phyloP scores from a whole-genome alignment of 2,888 invertebrate species.

The Parnassius mnemosyne region DNA sequence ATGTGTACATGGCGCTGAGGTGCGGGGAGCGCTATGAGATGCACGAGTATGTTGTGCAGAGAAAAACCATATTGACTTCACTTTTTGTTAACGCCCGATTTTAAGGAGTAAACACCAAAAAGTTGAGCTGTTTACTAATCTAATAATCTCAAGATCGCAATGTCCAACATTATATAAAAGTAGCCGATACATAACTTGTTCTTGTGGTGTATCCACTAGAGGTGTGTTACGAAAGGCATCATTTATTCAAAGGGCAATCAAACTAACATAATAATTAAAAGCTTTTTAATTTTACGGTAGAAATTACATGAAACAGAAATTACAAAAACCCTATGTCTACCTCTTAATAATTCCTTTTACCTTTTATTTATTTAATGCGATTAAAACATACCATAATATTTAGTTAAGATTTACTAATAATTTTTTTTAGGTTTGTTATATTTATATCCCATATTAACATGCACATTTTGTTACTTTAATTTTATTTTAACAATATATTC shows the following conservation, averaged over 20 bases:
- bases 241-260: no score
- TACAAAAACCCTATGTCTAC: slow-evolving; percentile 9
- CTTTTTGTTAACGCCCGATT: no score
- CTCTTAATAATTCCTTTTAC: slow-evolving; percentile 17
- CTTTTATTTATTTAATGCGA: not conserved
- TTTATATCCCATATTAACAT: slow-evolving; percentile 9
- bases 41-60: no score
- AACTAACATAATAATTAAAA: no score
- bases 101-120: not conserved
- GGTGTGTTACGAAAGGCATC: no score
- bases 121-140: slow-evolving; percentile 1
- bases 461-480: not conserved
- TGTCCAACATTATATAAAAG: not conserved
- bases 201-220: no score
- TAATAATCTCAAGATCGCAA: slow-evolving; percentile 3
- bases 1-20: no score
- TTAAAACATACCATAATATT: not conserved
- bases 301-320: not conserved
- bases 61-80: no score
- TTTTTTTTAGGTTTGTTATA: slow-evolving; percentile 9
- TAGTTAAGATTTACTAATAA: slow-evolving; percentile 17
- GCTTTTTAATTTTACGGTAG: no score
- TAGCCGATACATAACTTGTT: not conserved
- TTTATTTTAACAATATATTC: not conserved
- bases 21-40: no score